Evolutionary conservation across 2,113 vertebrate species (phyloP).

Genomic region (Saguinus midas): DNA sequence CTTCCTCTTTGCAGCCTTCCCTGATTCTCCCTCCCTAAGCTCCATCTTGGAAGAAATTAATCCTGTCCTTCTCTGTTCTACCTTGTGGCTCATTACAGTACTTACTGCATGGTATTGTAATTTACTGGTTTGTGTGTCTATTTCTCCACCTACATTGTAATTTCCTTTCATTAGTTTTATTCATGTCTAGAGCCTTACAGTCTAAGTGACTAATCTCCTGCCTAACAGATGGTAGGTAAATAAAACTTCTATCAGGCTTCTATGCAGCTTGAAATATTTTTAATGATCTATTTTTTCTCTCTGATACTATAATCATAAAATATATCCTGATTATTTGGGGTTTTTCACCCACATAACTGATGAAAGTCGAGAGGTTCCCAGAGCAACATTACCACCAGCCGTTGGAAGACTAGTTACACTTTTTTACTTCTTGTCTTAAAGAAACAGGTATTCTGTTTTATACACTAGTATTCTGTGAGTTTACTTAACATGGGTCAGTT

Average conservation of each 20-base stretch:
- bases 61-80: neutral
- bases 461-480: neutral
- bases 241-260: neutral
- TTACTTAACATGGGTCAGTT: neutral
- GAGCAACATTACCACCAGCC: neutral
- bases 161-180: neutral
- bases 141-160: neutral
- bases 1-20: neutral
- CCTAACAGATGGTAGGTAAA: neutral
- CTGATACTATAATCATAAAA: neutral
- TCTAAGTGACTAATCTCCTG: neutral
- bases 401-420: neutral
- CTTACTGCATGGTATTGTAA: fast-evolving
- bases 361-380: neutral
- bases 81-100: neutral
- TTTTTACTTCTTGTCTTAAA: neutral
- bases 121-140: neutral
- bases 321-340: neutral
- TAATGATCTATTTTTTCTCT: neutral
- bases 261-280: neutral
- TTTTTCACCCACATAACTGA: neutral
- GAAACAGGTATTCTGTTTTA: neutral
- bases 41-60: neutral
- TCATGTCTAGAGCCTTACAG: neutral
- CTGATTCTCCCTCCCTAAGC: neutral